Conservation (phyloP, 2,113 vertebrate genomes). For the Notarius lentiginosus region DNA sequence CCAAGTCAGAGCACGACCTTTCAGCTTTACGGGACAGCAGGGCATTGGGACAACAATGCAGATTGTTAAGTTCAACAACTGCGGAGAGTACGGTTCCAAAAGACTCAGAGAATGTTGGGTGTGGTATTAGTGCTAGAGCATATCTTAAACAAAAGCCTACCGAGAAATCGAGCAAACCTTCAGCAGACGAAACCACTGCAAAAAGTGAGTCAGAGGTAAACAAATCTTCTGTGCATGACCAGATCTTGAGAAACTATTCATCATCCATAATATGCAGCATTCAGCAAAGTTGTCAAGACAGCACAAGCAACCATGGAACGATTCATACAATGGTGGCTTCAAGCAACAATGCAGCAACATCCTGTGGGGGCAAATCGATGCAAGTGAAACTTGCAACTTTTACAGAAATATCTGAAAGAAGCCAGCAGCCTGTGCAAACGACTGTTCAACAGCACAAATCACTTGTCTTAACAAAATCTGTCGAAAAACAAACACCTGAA, state of each 20-base stretch:
- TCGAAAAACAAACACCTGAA: neutral
- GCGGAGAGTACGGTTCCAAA: neutral
- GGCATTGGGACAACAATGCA: neutral
- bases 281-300: conserved; percentile 6
- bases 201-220: neutral
- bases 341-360: conserved; percentile 8
- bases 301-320: neutral
- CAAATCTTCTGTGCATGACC: neutral
- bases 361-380: neutral
- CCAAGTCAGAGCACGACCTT: conserved; percentile 17
- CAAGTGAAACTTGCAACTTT: neutral
- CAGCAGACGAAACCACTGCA: neutral
- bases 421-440: neutral
- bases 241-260: neutral
- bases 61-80: neutral
- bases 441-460: conserved; percentile 5
- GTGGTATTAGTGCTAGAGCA: neutral
- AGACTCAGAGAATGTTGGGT: neutral
- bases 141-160: conserved; percentile 2
- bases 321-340: neutral
- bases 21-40: conserved; percentile 13
- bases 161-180: neutral
- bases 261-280: neutral
- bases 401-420: conserved; percentile 4
- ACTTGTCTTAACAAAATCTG: neutral